Conservation (phyloP, 23 tunicate species). For the Corella eumyota region DNA sequence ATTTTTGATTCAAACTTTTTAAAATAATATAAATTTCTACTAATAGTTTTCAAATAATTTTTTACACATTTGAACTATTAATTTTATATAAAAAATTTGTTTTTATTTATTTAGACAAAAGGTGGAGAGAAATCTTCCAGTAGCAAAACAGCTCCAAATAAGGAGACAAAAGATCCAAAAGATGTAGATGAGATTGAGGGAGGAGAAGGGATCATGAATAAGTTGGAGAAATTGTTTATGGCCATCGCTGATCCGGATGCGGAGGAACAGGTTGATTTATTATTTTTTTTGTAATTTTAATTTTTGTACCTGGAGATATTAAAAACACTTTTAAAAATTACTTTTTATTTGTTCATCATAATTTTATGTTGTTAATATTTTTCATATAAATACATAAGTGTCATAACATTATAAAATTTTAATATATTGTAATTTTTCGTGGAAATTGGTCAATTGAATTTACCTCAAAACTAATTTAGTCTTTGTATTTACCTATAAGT, state of each 20-base stretch:
- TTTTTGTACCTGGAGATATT: neutral
- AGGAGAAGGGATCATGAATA: slow-evolving; percentile 33
- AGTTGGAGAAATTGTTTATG: slow-evolving; percentile 57
- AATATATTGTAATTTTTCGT: no score
- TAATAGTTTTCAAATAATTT: no score
- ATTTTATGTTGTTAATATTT: no score
- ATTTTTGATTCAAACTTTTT: neutral
- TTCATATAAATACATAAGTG: no score
- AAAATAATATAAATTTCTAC: no score
- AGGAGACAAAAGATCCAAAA: neutral
- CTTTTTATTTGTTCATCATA: no score
- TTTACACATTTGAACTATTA: no score
- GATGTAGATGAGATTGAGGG: neutral
- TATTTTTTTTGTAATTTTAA: neutral
- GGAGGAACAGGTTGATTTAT: slow-evolving; percentile 53
- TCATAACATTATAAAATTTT: no score
- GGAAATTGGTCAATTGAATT: no score
- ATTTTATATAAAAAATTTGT: neutral
- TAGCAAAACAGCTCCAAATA: neutral
- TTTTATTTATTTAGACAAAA: neutral
- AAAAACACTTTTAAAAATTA: no score
- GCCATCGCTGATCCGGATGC: slow-evolving; percentile 88
- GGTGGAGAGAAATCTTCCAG: neutral
- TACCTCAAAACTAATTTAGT: no score
- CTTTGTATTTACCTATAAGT: no score